These are phyloP conservation scores for Zosterops pallidus DNA, from an alignment of 2,113 vertebrate species.

Conservation along the genomic window DNA sequence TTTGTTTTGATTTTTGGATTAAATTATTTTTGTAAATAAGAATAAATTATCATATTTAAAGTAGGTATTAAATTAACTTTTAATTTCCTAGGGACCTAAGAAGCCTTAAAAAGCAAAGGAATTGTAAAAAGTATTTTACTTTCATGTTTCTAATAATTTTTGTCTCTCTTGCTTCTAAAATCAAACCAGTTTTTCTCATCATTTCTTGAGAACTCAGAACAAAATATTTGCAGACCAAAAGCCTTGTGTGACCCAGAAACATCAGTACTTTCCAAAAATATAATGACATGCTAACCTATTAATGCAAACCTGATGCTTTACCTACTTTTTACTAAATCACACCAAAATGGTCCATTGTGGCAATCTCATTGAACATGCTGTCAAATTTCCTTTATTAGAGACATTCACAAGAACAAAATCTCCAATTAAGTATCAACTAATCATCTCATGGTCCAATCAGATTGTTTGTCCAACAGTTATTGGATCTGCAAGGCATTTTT, in stretches of 20 bases:
- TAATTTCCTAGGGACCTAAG: background rate
- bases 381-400: background rate
- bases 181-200: background rate
- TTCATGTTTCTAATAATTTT: background rate
- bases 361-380: background rate
- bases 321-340: background rate
- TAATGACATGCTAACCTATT: background rate
- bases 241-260: conserved; percentile 22
- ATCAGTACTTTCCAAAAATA: background rate
- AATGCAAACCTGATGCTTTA: background rate
- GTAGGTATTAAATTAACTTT: background rate
- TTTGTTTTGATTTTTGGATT: background rate
- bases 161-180: background rate
- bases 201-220: background rate
- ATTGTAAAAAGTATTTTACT: background rate
- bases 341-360: background rate
- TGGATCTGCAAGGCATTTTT: background rate
- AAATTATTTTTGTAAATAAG: background rate
- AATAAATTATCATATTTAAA: background rate
- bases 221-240: background rate
- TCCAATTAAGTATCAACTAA: background rate
- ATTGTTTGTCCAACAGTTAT: background rate
- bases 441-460: background rate
- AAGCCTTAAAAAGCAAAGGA: background rate
- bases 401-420: background rate